Percentiles rank a stretch among this genome's conserved stretches.
Evolutionary conservation across 2,888 invertebrate genomes (phyloP).

Genomic region (Cephus pulcher): DNA sequence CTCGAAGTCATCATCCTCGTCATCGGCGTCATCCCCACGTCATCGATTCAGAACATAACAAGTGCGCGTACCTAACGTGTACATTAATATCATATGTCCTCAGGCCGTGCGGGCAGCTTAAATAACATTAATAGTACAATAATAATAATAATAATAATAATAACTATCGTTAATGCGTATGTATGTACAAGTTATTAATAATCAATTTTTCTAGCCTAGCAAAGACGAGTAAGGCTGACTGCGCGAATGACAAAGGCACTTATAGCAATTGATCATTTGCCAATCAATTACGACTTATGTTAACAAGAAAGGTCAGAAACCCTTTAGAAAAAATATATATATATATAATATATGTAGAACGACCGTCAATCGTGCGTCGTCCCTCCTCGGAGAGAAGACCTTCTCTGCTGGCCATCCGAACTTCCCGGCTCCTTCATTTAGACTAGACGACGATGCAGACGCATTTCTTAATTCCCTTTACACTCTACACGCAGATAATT

Average conservation of each 20-base stretch:
- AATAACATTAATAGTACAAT: constrained; percentile 24
- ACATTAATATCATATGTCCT: background rate
- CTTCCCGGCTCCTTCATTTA: background rate
- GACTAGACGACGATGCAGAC: background rate
- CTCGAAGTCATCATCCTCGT: background rate
- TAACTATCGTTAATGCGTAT: constrained; percentile 11
- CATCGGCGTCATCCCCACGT: background rate
- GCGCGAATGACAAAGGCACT: background rate
- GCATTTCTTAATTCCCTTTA: background rate
- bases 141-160: constrained; percentile 32
- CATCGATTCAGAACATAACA: background rate
- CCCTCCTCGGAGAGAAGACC: background rate
- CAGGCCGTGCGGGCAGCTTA: constrained; percentile 3
- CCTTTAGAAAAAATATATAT: background rate
- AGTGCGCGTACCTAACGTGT: background rate
- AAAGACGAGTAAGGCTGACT: background rate
- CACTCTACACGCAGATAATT: background rate
- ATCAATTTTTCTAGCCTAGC: background rate
- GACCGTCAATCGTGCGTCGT: background rate
- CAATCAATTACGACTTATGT: background rate
- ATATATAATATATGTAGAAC: background rate
- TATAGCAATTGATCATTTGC: background rate
- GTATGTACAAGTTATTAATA: background rate
- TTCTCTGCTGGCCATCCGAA: background rate
- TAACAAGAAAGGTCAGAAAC: background rate